Base-by-base conservation (phyloP, 2,113 vertebrate genomes). In the Columba livia region DNA sequence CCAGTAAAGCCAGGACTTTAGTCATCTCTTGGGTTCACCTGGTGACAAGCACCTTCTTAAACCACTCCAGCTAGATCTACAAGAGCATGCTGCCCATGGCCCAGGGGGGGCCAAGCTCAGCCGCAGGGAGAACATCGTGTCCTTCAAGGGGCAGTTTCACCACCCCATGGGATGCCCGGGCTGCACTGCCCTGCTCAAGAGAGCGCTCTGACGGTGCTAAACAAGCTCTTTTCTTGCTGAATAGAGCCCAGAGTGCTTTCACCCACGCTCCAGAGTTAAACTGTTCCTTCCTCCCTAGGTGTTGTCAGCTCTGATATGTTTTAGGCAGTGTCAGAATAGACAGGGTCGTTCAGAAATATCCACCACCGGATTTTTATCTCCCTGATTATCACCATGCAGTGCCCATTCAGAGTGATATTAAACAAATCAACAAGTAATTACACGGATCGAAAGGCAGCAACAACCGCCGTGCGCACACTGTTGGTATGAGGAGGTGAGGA, bases 381-480 rank as follows among this genome's bases (percentile, higher is more conserved):
- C 64, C 69, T 25, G 54, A 84, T 92, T 87, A 89, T 72, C 77
- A 86, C 85, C 90, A 87, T 92, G 94, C 86, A 94, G 88, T 60
- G 73, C 70, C 74, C 72, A 53, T 88, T 92, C 85, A 78, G 88
- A 93, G 73, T 67, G 66, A 83, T 28, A 79, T 40, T 74, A 85
- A 73, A 80, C 24, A 94, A 94, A 95, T 94, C 90, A 95, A 90
- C 20, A 13, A 54, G 79, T 31, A 94, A 96, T 94, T 90, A 92
- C 78, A 92, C 0, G 72, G 89, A 93, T 85, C 2, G 0, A 97
- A 88, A 95, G 89, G 90, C 32, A 94, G 80, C 86, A 85, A 94
- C 75, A 89, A 94, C 65, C 36, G 69, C 90, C 1, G 0, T 79
- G 88, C 42, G 72, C 91, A 79, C 88, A 3, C 78, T 88, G 89